Evolutionary conservation across 2,113 vertebrate species (phyloP).

Genomic region (Hydrolagus affinis): DNA sequence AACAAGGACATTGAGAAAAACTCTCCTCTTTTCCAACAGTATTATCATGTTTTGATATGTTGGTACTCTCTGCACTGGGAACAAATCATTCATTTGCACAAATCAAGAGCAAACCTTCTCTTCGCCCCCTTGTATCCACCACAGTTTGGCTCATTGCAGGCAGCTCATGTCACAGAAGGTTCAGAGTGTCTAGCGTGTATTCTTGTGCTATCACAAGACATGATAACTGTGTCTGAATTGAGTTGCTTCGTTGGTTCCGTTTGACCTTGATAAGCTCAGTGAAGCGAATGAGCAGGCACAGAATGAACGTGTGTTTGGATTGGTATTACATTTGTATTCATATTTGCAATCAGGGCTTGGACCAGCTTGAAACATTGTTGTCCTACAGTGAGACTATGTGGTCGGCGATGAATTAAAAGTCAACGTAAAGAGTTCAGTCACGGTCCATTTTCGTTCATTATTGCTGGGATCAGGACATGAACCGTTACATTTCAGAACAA

Average conservation of each 20-base stretch:
- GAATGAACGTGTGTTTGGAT: not conserved
- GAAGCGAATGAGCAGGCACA: not conserved
- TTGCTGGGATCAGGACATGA: not conserved
- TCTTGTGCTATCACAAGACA: not conserved
- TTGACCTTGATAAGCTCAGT: not conserved
- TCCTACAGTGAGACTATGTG: conserved; percentile 2
- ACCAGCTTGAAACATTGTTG: too few species aligned
- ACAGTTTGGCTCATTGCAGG: too few species aligned
- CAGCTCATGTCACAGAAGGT: not conserved
- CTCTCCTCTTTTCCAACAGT: too few species aligned
- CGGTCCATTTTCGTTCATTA: not conserved
- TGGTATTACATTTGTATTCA: not conserved
- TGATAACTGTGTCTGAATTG: not conserved
- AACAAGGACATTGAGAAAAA: too few species aligned
- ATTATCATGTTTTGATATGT: not conserved
- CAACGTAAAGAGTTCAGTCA: not conserved
- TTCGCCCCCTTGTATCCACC: too few species aligned
- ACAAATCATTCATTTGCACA: not conserved
- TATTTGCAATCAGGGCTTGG: too few species aligned
- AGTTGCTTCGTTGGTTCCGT: not conserved
- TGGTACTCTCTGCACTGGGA: not conserved
- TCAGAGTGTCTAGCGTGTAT: not conserved
- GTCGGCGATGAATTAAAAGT: not conserved
- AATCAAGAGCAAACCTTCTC: too few species aligned
- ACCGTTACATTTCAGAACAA: conserved; percentile 24